Evolutionary conservation across 1,140 invertebrate genomes (phyloP), one percentile per base, ranked within the genome.

Genomic region (Psilanteris sp.): DNA sequence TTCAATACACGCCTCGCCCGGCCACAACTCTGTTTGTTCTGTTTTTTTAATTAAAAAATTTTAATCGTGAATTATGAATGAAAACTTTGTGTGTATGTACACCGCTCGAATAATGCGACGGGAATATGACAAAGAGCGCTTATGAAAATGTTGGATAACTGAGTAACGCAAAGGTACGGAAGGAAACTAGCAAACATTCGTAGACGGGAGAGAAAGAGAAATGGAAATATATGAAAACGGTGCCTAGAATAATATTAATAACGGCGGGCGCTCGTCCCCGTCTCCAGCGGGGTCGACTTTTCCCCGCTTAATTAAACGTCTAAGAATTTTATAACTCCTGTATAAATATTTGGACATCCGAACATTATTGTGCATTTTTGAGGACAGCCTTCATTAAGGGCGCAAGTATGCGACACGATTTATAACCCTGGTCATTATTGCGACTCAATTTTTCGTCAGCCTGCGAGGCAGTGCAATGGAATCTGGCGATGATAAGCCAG

Each of bases 181-280:
- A 68, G 41, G 18, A 57, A 62, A 34, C 50, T 46, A 32, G 50
- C 70, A 43, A 61, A 59, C 36, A 61, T 66, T 66, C 52, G 16
- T 18, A 52, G 43, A 61, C 46, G 22, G n/a, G n/a, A 16, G 31
- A 68, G 54, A 41, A 36, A 66, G 64, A 70, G 68, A 67, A 79
- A 79, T 68, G 78, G 80, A 82, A 82, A 81, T 82, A n/a, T n/a
- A 79, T 81, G 67, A 72, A 79, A 57, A 72, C 52, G 26, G 39
- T 37, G 32, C 74, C 76, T 59, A 74, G 79, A 80, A 84, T 83
- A 79, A 83, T 84, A 84, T 84, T 85, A 84, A 85, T 84, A 85
- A 83, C 68, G 59, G n/a, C 50, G 37, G 43, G 50, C 64, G n/a
- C 77, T 74, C 67, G 32, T 67, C 62, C 37, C 59, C 59, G 22